Percentiles rank a stretch among this genome's conserved stretches.
phyloP scores from a whole-genome alignment of 2,797 vertebrate genomes.

The Hemibagrus guttatus region DNA sequence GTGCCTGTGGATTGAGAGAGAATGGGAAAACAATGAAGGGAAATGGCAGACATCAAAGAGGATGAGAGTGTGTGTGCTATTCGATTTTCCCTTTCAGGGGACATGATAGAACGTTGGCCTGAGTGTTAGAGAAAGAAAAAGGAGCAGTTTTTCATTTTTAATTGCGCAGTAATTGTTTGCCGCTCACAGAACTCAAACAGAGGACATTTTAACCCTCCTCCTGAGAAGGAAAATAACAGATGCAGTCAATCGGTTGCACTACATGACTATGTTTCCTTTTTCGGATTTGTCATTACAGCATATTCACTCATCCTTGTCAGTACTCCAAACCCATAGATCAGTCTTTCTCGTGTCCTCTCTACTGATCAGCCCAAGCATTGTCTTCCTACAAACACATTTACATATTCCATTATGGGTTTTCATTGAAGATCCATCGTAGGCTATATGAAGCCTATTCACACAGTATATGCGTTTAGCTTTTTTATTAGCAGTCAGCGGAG shows the following conservation, averaged over 20 bases:
- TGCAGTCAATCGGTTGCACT: conserved; percentile 65
- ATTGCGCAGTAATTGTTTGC: conserved; percentile 53
- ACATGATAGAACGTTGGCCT: conserved; percentile 30
- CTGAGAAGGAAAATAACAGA: conserved; percentile 55
- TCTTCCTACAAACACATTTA: background rate
- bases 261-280: conserved; percentile 66
- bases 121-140: conserved; percentile 18
- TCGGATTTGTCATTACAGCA: conserved; percentile 66
- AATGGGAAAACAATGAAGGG: conserved; percentile 49
- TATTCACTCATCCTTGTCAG: conserved; percentile 45
- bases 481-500: conserved; percentile 51
- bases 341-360: conserved; percentile 13
- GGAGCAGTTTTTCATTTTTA: conserved; percentile 52
- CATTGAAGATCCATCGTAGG: conserved; percentile 55
- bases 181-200: conserved; percentile 58
- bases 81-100: conserved; percentile 39
- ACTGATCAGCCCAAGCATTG: conserved; percentile 53
- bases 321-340: conserved; percentile 11
- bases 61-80: conserved; percentile 32
- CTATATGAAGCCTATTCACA: conserved; percentile 52
- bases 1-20: conserved; percentile 42
- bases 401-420: conserved; percentile 57
- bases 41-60: conserved; percentile 50
- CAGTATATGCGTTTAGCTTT: conserved; percentile 54
- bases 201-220: conserved; percentile 44